Percentiles rank a stretch among this genome's conserved stretches.
Conservation (phyloP, 2,797 vertebrate genomes). For the Rhyacichthys aspro region DNA sequence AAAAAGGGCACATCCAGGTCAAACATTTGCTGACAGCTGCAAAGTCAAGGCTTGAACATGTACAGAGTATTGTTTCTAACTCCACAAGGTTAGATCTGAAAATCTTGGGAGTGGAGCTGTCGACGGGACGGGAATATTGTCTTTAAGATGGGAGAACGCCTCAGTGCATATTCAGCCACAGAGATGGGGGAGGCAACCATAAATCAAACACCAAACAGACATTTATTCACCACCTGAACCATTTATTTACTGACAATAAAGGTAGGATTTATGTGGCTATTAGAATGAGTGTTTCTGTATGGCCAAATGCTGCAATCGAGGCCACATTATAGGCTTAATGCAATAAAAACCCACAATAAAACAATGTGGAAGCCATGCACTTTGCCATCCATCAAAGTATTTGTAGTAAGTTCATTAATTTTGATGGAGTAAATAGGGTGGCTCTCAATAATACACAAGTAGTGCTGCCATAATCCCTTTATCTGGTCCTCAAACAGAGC, state of each 20-base stretch:
- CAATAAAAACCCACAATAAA: conserved; percentile 60
- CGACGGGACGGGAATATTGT: conserved; percentile 19
- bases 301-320: conserved; percentile 43
- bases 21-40: conserved; percentile 24
- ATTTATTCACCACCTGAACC: conserved; percentile 61
- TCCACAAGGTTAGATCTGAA: conserved; percentile 12
- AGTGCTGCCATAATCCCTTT: conserved; percentile 26
- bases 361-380: conserved; percentile 50
- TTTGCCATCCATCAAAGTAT: conserved; percentile 56
- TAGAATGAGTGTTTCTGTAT: conserved; percentile 53
- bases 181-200: conserved; percentile 2
- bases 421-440: conserved; percentile 50
- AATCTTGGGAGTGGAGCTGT: conserved; percentile 30
- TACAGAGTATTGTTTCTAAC: not conserved
- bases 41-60: conserved; percentile 3
- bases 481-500: conserved; percentile 18
- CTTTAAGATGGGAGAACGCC: conserved; percentile 19
- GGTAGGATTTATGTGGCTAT: conserved; percentile 63
- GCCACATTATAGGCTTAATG: conserved; percentile 55
- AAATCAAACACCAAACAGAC: conserved; percentile 58
- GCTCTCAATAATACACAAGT: conserved; percentile 29
- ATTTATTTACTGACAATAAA: conserved; percentile 71
- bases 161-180: conserved; percentile 21
- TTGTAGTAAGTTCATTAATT: conserved; percentile 63
- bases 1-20: conserved; percentile 19